Evolutionary conservation across 92 coral and sea anemone species (phyloP), one percentile per base, ranked within the genome.

Genomic region (Paragorgia papillata): DNA sequence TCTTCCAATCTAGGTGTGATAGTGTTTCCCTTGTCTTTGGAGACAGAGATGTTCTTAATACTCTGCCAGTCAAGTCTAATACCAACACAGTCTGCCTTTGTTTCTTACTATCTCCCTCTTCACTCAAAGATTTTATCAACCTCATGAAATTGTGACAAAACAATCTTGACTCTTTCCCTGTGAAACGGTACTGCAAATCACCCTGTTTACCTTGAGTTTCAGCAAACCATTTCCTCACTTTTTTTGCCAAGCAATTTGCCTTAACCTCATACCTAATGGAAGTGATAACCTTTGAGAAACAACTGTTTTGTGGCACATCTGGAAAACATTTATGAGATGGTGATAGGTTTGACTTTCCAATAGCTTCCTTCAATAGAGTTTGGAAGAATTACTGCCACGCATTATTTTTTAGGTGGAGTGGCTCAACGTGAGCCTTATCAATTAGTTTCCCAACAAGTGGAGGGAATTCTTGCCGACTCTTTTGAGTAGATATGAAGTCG

Each of bases 191-290:
- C 74, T 69, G 84, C 21, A 89, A 25, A 33, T 86, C 90, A 26
- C 67, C 82, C 57, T 82, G 27, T 21, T 49, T 83, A 9, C 90
- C 88, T 53, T 86, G 84, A 7, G 90, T 89, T 27, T 90, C 88
- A 62, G 84, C 79, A 79, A 87, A 90, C 91, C 96, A 90, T 51
- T 76, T 81, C 22, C 2, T 69, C 12, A 87, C 89, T 41, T 90
- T 87, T 62, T 33, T 67, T 25, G 94, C 80, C 18, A 88, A 40
- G 29, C 92, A 78, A 19, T 79, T 82, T 68, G 73, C 79, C 29
- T 82, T 88, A 21, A 85, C 89, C 32, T 88, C 92, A 81, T 76
- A 75, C 56, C 77, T 82, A 3, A 85, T 84, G 9, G 90, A 73
- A 13, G n/a, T n/a, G n/a, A 88, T 86, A 33, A 88, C 77, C 26